Evolutionary conservation across 2,888 invertebrate genomes (phyloP), one percentile per base, ranked within the genome.

Genomic region (Maniola hyperantus): DNA sequence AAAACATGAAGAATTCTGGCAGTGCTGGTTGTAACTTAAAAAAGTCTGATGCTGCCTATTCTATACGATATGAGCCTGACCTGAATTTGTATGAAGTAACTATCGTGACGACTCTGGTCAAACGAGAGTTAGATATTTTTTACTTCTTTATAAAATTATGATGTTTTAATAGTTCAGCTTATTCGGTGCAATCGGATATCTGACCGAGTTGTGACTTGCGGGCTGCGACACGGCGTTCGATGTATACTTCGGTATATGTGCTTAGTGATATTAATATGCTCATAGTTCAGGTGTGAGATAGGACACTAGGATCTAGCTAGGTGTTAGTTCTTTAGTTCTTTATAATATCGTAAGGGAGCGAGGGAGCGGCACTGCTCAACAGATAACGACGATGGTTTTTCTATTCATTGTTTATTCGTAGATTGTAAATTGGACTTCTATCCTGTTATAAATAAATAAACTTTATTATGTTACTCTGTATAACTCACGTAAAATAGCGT

Each of bases 281-380:
- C 90, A 91, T 91, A 90, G 90, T 76, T 87, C 86, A 84, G 87
- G 89, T 87, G 89, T 89, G 90, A 87, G 85, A 84, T 91, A 91
- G 86, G 83, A 79, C n/a, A n/a, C 82, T 86, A 89, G 89, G 88
- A 83, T 73, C 77, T 90, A 91, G 88, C 89, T 89, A 88, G 89
- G 79, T 81, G 79, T 83, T 89, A 88, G 88, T 83, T 82, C 80
- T 80, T 83, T 89, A 88, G 88, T 83, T 82, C 80, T 80, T 79
- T 78, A 73, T 81, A 78, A 76, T 80, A 77, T 64, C 65, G 54
- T 71, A 66, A 72, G 79, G 78, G 79, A 79, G 77, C 75, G 80
- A 71, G 59, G 61, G 71, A 73, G 71, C 72, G 78, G 71, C 78
- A 83, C 79, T 80, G 84, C 83, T 80, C 78, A 79, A 73, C 71